Evolutionary conservation across 1,140 invertebrate species (phyloP).

Genomic region (Orius insidiosus): DNA sequence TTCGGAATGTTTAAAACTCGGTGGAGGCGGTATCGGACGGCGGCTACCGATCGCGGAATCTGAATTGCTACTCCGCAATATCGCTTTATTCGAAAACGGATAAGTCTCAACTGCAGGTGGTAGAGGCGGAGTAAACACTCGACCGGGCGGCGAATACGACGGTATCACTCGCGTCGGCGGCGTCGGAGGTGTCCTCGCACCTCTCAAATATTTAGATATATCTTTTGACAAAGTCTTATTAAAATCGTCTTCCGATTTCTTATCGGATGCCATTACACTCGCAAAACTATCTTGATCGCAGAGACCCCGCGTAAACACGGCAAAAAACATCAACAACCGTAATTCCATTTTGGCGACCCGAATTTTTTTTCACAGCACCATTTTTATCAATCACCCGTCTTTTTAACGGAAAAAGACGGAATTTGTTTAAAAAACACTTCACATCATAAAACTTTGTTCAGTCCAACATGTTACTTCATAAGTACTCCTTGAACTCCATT

Average conservation of each 20-base stretch:
- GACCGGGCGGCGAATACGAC: slow-evolving; percentile 60
- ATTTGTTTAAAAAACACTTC: too few relatives aligned
- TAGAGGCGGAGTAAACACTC: slow-evolving; percentile 59
- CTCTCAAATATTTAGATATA: slow-evolving; percentile 16
- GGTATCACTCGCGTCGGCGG: slow-evolving; percentile 36
- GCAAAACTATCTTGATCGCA: slow-evolving; percentile 4
- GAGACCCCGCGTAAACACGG: too few relatives aligned
- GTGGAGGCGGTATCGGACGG: slow-evolving; percentile 35
- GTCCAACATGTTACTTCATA: too few relatives aligned
- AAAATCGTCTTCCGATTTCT: slow-evolving; percentile 17
- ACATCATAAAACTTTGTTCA: too few relatives aligned
- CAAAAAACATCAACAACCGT: too few relatives aligned
- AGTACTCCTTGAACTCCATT: too few relatives aligned
- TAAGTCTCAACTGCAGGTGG: slow-evolving; percentile 57
- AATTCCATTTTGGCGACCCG: too few relatives aligned
- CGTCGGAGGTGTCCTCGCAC: slow-evolving; percentile 16
- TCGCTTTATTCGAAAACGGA: slow-evolving; percentile 68
- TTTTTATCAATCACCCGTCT: too few relatives aligned
- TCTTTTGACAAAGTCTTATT: slow-evolving; percentile 21
- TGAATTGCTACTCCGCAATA: slow-evolving; percentile 46
- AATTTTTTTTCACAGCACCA: too few relatives aligned
- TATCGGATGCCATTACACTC: slow-evolving; percentile 13
- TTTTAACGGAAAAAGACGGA: too few relatives aligned
- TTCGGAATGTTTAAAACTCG: slow-evolving; percentile 52
- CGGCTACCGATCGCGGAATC: slow-evolving; percentile 16